A percentile compares a stretch with the other conserved stretches of the same genome.
Conservation (phyloP, 1,140 invertebrate genomes). For the Marisa cornuarietis region DNA sequence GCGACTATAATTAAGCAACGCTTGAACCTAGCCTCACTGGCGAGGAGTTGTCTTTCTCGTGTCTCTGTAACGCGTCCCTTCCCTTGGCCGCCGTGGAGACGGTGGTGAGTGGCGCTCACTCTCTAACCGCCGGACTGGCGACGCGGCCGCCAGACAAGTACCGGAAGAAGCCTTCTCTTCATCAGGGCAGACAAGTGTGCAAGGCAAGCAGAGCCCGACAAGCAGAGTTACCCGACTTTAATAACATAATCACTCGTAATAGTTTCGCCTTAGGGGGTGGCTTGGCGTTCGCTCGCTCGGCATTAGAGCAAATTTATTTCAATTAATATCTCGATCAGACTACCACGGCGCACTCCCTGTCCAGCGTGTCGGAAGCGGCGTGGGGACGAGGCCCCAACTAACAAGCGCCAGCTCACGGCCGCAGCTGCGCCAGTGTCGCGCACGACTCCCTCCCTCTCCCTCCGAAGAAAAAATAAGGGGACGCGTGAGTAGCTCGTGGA, state of each 20-base stretch:
- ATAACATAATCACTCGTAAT: conserved; percentile 21
- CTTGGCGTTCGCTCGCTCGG: conserved; percentile 1
- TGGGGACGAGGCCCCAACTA: conserved; percentile 1
- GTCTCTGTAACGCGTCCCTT: too few species aligned
- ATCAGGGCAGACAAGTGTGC: conserved; percentile 3
- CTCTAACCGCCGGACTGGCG: too few species aligned
- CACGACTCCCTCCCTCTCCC: background rate
- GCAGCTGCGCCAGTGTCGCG: conserved; percentile 10
- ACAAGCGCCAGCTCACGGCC: background rate
- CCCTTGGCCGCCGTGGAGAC: too few species aligned
- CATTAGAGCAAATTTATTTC: conserved; percentile 15
- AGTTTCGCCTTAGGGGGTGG: conserved; percentile 6
- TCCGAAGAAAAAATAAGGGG: background rate
- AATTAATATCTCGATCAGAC: conserved; percentile 17
- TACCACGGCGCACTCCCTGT: background rate
- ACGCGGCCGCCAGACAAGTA: too few species aligned
- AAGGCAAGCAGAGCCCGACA: background rate
- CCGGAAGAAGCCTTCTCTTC: background rate
- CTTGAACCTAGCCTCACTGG: too few species aligned
- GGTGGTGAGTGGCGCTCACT: too few species aligned
- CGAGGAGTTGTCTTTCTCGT: too few species aligned
- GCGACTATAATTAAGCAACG: too few species aligned
- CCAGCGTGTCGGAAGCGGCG: background rate
- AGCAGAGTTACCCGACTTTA: conserved; percentile 20
- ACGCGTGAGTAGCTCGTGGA: background rate